Percentiles rank a stretch among this genome's conserved stretches.
phyloP scores from a whole-genome alignment of 2,797 vertebrate genomes.

The Danio kyathit region DNA sequence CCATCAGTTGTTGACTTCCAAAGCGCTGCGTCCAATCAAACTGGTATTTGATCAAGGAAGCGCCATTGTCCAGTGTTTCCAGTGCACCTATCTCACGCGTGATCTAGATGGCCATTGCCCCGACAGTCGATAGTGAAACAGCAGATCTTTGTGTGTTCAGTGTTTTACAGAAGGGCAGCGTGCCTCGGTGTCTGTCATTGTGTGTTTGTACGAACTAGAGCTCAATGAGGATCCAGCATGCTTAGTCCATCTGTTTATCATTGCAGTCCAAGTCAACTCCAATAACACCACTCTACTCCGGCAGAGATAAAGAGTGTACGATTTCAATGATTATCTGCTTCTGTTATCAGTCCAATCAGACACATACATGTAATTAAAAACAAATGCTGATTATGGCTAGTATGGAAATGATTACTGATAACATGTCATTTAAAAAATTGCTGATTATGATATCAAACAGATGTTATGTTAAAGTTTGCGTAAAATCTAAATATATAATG shows the following conservation, averaged over 20 bases:
- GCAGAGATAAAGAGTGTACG: neutral
- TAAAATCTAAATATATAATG: no score
- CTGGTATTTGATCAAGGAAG: neutral
- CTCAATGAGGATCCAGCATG: constrained; percentile 76
- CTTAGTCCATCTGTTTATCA: constrained; percentile 78
- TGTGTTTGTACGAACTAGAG: constrained; percentile 61
- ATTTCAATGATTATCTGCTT: constrained; percentile 9
- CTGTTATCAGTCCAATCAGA: neutral
- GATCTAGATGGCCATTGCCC: constrained; percentile 30
- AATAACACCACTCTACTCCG: constrained; percentile 28
- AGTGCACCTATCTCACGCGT: constrained; percentile 8
- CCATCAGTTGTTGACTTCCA: neutral
- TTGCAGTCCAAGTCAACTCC: constrained; percentile 46
- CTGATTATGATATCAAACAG: neutral
- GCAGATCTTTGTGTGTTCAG: constrained; percentile 37
- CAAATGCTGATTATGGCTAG: neutral
- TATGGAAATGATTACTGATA: neutral
- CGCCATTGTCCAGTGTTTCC: constrained; percentile 9
- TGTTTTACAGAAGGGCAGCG: constrained; percentile 45
- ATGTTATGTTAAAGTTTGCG: no score
- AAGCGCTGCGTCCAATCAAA: neutral
- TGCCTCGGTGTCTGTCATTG: constrained; percentile 40
- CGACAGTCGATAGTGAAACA: constrained; percentile 40
- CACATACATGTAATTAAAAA: neutral
- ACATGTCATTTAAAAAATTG: neutral